Percentiles rank a stretch among this genome's conserved stretches.
phyloP scores from a whole-genome alignment of 2,888 invertebrate species.

The Aproaerema taeniolella region DNA sequence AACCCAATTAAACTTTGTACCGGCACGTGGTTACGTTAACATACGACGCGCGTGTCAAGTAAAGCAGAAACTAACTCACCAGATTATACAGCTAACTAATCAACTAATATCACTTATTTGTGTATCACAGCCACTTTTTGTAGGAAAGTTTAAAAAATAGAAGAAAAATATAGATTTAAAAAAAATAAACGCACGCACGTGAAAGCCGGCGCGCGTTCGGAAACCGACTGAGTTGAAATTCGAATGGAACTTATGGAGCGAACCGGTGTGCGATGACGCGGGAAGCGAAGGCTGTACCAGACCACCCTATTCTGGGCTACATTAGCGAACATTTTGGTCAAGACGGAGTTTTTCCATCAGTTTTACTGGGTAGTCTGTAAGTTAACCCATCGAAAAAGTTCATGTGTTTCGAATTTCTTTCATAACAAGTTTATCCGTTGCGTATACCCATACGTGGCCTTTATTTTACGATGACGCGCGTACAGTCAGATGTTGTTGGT shows the following conservation, averaged over 20 bases:
- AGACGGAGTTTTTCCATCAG: no score
- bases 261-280: conserved; percentile 1
- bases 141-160: conserved; percentile 26
- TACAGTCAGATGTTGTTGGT: no score
- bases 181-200: conserved; percentile 22
- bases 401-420: no score
- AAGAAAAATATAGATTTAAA: conserved; percentile 19
- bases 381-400: no score
- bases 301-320: no score
- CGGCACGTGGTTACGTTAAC: conserved; percentile 14
- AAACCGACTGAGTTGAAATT: conserved; percentile 37
- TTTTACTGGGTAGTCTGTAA: no score
- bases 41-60: neutral
- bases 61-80: conserved; percentile 12
- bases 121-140: conserved; percentile 25
- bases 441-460: no score
- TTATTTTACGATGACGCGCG: no score
- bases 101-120: conserved; percentile 19
- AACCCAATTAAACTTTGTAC: conserved; percentile 17
- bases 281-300: no score
- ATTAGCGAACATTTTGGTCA: no score
- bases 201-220: conserved; percentile 47
- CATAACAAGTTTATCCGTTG: no score
- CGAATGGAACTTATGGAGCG: neutral
- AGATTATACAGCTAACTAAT: conserved; percentile 8